Base-by-base conservation (phyloP, 2,113 vertebrate genomes). In the Aegithalos caudatus region DNA sequence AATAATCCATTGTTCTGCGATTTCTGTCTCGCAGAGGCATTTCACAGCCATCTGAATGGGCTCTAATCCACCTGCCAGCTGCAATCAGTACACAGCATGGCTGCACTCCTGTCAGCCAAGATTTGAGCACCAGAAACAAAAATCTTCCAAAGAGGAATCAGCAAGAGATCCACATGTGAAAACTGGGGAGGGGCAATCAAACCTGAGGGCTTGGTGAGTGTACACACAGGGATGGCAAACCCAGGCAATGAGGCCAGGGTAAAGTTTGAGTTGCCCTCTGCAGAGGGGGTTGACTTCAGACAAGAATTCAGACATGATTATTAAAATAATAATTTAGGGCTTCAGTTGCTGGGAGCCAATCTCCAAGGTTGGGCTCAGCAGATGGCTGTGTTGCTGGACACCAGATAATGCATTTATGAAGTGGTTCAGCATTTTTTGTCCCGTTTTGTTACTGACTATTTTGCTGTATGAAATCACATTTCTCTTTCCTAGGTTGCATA, bases 21-120 rank as follows among this genome's bases (percentile, higher is more conserved):
- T 58, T 81, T 93, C 90, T 80, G 54, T 85, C 73, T 92, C 5
- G 0, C 67, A 89, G 92, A 80, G 42, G 80, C 87, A 94, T 95
- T 97, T 96, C 92, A 92, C 70, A 90, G 85, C 74, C 84, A 81
- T 95, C 77, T 96, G 65, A 94, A 84, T 64, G 77, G 48, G 87
- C 93, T 95, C 89, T 92, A 94, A 95, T 96, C 94, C 87, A 91
- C 87, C 95, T 90, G 91, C 95, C 96, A 96, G 85, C 93, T 93
- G 91, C 93, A 97, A 91, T 96, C 95, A 91, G 93, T 64, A 45
- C 92, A 56, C 88, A 96, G 88, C 94, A 81, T 7, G 28, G 92
- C 45, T 72, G 53, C 81, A 57, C 42, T 90, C 62, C 90, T 83
- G 87, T 66, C 81, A 81, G 91, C 81, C 73, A 80, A 94, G 95